These are phyloP conservation scores for Cavia aperea DNA, from an alignment of 2,113 vertebrate species.

Conservation along the genomic window DNA sequence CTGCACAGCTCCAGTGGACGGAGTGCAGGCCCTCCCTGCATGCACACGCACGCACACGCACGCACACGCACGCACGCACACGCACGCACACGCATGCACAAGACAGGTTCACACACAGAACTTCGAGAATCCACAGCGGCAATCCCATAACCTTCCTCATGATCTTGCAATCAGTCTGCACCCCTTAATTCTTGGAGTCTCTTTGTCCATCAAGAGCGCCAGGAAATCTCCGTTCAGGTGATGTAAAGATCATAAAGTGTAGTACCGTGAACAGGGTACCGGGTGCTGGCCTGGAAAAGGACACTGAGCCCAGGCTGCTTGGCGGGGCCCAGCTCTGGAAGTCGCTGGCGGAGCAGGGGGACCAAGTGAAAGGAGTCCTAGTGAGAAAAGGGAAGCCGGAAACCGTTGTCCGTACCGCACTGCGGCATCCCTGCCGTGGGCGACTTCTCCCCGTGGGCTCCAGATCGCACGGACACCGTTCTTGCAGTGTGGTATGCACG, in stretches of 20 bases:
- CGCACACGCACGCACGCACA: not conserved
- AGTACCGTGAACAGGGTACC: rapidly evolving
- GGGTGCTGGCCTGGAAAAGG: not conserved
- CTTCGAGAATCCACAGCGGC: not conserved
- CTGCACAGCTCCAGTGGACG: not conserved
- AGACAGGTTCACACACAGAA: too few relatives aligned
- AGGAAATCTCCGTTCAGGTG: not conserved
- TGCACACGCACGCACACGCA: rapidly evolving
- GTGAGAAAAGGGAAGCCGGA: not conserved
- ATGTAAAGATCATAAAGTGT: not conserved
- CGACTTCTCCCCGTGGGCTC: rapidly evolving
- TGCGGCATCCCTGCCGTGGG: rapidly evolving
- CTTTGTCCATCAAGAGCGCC: not conserved
- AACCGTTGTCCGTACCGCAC: not conserved
- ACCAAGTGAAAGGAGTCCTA: not conserved
- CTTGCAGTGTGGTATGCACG: not conserved
- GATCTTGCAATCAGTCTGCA: not conserved
- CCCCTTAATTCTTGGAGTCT: not conserved
- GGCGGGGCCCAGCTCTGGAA: not conserved
- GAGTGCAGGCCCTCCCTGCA: rapidly evolving
- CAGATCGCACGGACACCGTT: rapidly evolving
- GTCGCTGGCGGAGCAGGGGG: rapidly evolving
- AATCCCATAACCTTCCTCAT: rapidly evolving
- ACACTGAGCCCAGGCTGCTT: not conserved
- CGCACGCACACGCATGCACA: not conserved